phyloP scores from a whole-genome alignment of 2,113 vertebrate genomes.

The Callaeas wilsoni region DNA sequence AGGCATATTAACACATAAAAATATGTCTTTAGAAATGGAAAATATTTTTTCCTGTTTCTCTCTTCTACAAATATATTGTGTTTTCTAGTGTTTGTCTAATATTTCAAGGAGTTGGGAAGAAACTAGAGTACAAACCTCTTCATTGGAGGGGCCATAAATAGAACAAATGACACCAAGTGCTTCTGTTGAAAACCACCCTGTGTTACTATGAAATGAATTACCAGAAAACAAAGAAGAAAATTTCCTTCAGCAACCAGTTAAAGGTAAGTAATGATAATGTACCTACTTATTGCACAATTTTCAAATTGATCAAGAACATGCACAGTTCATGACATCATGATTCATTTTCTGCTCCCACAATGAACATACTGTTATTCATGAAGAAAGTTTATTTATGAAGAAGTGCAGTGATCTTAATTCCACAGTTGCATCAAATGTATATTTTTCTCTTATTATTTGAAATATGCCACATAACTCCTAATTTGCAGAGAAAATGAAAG shows the following conservation, averaged over 20 bases:
- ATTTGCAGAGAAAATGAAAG: background rate
- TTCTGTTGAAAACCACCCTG: background rate
- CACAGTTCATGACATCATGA: accelerated
- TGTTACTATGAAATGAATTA: background rate
- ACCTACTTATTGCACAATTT: background rate
- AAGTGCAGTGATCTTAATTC: accelerated
- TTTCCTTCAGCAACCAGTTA: background rate
- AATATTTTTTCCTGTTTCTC: background rate
- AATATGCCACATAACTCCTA: background rate
- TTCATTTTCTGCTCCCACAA: background rate
- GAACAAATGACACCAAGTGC: background rate
- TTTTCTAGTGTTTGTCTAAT: background rate
- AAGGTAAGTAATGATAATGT: background rate
- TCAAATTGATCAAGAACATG: background rate
- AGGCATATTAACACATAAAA: background rate
- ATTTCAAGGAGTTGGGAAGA: background rate
- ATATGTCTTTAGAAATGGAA: background rate
- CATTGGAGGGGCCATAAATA: background rate
- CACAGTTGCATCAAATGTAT: background rate
- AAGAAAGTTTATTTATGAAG: background rate
- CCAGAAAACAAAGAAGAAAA: background rate
- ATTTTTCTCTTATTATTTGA: background rate
- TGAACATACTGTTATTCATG: background rate
- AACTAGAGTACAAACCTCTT: background rate
- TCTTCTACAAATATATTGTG: background rate